phyloP scores from a whole-genome alignment of 2,888 invertebrate species.

The Rapana venosa region DNA sequence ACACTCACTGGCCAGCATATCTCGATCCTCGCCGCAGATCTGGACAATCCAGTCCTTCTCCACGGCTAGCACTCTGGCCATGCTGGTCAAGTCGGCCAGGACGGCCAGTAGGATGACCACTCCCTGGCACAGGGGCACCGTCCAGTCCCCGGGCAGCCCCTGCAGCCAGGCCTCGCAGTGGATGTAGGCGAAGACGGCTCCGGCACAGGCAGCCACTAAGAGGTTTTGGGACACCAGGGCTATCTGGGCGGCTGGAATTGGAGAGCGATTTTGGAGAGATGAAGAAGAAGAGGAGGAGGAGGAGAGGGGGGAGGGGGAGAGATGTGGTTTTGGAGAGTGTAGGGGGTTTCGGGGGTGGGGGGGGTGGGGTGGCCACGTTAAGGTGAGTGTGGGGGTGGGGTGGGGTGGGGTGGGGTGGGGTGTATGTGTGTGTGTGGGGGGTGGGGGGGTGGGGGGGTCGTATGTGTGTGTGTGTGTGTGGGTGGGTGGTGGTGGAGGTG shows the following conservation, averaged over 20 bases:
- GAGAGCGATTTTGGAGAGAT: not conserved
- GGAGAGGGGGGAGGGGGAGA: not conserved
- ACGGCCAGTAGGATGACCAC: slow-evolving; percentile 77
- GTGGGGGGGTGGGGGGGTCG: too few species aligned
- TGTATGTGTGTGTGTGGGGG: too few species aligned
- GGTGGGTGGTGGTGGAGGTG: too few species aligned
- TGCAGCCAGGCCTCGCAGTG: not conserved
- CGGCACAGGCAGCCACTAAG: slow-evolving; percentile 77
- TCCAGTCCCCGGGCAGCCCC: slow-evolving; percentile 53
- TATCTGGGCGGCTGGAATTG: slow-evolving; percentile 76
- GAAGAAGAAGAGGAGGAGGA: not conserved
- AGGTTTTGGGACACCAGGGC: slow-evolving; percentile 79
- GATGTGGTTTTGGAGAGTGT: too few species aligned
- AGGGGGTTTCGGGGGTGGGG: too few species aligned
- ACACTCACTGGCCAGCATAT: slow-evolving; percentile 76
- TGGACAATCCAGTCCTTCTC: slow-evolving; percentile 81
- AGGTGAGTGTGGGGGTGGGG: too few species aligned
- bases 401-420: too few species aligned
- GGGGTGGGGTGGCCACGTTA: too few species aligned
- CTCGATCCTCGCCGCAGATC: slow-evolving; percentile 76
- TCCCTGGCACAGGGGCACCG: slow-evolving; percentile 58
- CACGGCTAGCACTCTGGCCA: slow-evolving; percentile 75
- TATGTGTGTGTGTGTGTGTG: too few species aligned
- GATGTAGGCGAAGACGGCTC: slow-evolving; percentile 71
- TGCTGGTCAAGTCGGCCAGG: slow-evolving; percentile 76